Conservation (phyloP, 2,888 invertebrate genomes). For the Seira ritae region DNA sequence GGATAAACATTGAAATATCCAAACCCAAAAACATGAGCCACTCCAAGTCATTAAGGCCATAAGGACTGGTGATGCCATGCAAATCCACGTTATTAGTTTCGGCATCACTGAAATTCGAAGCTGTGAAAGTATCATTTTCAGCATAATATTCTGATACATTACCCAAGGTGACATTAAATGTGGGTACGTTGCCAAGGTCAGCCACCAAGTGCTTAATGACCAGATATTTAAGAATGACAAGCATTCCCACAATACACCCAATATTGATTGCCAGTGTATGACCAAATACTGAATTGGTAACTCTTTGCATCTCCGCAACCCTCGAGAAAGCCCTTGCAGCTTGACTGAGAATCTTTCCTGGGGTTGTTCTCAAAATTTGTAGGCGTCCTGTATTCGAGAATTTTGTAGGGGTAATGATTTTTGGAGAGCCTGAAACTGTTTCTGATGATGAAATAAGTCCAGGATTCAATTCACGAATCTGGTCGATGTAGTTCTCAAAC, state of each 20-base stretch:
- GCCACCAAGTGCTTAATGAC: conserved; percentile 7
- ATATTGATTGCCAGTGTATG: conserved; percentile 41
- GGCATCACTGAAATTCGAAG: too few relatives aligned
- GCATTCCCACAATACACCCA: conserved; percentile 48
- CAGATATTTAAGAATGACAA: conserved; percentile 46
- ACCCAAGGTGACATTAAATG: conserved; percentile 2
- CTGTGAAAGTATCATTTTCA: not conserved
- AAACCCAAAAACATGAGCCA: conserved; percentile 50
- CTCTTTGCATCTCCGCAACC: conserved; percentile 43
- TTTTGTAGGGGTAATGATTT: too few relatives aligned
- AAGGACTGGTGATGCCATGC: too few relatives aligned
- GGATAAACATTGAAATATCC: conserved; percentile 45
- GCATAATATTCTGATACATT: not conserved
- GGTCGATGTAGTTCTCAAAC: conserved; percentile 30
- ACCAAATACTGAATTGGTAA: conserved; percentile 53
- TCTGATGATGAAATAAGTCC: not conserved
- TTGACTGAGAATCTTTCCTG: conserved; percentile 27
- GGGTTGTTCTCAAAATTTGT: conserved; percentile 20
- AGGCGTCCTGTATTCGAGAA: too few relatives aligned
- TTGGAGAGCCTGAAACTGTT: too few relatives aligned
- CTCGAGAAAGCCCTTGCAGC: conserved; percentile 38
- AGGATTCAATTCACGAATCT: conserved; percentile 45
- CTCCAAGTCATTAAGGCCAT: not conserved
- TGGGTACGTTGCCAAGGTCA: too few relatives aligned
- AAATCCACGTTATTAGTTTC: too few relatives aligned